Evolutionary conservation across 37 sponge, comb jelly and placozoan genomes (phyloP).

Genomic region (Diacarnus erythraeanus): DNA sequence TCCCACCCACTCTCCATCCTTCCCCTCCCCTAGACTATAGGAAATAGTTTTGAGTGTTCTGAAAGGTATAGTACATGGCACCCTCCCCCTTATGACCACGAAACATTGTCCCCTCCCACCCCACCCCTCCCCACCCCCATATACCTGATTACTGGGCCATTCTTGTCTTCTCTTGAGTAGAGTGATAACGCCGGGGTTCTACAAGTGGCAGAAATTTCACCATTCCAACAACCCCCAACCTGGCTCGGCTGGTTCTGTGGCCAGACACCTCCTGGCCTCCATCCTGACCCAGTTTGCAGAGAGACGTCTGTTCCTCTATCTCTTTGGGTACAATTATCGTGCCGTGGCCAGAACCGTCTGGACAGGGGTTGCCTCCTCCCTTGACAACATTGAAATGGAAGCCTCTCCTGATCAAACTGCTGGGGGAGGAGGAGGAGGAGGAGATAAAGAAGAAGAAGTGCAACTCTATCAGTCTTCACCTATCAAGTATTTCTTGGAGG

Average conservation of each 20-base stretch:
- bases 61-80: no score
- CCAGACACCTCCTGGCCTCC: slow-evolving; percentile 46
- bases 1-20: no score
- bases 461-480: slow-evolving; percentile 23
- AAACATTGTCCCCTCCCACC: background rate
- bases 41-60: no score
- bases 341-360: slow-evolving; percentile 8
- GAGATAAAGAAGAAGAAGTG: slow-evolving; percentile 12
- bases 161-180: slow-evolving; percentile 8
- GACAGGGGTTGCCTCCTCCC: slow-evolving; percentile 10
- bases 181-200: slow-evolving; percentile 42
- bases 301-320: slow-evolving; percentile 59
- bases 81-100: no score
- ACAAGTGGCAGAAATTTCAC: slow-evolving; percentile 43
- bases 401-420: slow-evolving; percentile 8
- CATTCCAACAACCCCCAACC: slow-evolving; percentile 17
- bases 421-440: background rate
- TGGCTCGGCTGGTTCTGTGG: slow-evolving; percentile 56
- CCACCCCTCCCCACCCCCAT: background rate
- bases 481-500: slow-evolving; percentile 54
- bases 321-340: slow-evolving; percentile 40
- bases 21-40: no score
- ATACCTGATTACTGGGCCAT: background rate
- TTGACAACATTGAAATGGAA: slow-evolving; percentile 13
- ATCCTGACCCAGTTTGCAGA: slow-evolving; percentile 64